Base-by-base conservation (phyloP, 1,140 invertebrate species). In the Amphibalanus amphitrite region DNA sequence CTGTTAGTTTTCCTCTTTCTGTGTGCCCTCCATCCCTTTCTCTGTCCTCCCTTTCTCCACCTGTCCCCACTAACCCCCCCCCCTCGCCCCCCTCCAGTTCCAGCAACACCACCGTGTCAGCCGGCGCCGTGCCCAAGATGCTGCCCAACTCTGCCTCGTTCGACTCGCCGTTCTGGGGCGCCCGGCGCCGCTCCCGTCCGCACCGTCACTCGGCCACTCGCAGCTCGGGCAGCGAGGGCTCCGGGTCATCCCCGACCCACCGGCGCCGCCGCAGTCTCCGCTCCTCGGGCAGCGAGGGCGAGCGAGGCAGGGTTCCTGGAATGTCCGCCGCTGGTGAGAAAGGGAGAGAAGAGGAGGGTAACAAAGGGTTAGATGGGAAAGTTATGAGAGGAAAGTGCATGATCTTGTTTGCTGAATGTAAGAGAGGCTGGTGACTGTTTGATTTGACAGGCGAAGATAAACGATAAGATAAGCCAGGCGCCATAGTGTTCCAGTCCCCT, bases 201-300 rank as follows among this genome's bases (percentile, higher is more conserved):
- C 47, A 20, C 13, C 47, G 47, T 6, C 47, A 8, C 23, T 20
- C 65, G 28, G 65, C 65, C n/a, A 25, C 17, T 1, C 65, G 10
- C 65, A 67, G 65, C 65, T 67, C 65, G 28, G 65, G 65, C 65
- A 67, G 65, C 28, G 65, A 67, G 28, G 65, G 26, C 47, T 8
- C 13, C 20, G 47, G 13, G 6, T 13, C 47, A 8, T 13, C 13
- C 17, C 20, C 47, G 47, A 13, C 47, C 47, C 47, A 59, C 17
- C 47, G 47, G 17, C 47, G 47, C 47, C 47, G 47, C 10, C 6
- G 47, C 6, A 59, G 47, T 20, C 47, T 59, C 6, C 6, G 47
- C 6, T 59, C 47, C 47, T 59, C 47, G 10, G 47, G 47, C 47
- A 59, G 47, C 23, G 47, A 59, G 10, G 47, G 47, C 6, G 47